These are phyloP conservation scores for Lepilemur septentrionalis DNA, from an alignment of 2,797 vertebrate species.

Conservation along the genomic window DNA sequence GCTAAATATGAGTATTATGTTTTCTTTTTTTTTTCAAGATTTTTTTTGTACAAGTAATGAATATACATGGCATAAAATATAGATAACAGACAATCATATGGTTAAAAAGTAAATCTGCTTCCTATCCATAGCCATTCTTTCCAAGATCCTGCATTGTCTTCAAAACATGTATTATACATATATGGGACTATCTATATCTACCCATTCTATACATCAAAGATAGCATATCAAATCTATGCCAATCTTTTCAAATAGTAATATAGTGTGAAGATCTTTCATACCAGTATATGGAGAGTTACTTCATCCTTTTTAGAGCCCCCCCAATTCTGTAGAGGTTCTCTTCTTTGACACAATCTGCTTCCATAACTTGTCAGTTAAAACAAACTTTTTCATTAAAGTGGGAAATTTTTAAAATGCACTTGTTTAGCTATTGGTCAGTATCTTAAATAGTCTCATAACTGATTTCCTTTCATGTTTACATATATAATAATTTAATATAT, in stretches of 20 bases:
- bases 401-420: not conserved
- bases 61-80: not conserved
- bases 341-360: not conserved
- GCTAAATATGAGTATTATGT: not conserved
- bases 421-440: not conserved
- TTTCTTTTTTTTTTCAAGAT: not conserved
- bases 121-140: not conserved
- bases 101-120: not conserved
- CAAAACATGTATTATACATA: not conserved
- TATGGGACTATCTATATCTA: not conserved
- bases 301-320: not conserved
- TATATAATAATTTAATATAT: not conserved
- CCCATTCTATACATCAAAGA: not conserved
- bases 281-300: not conserved
- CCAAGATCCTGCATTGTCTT: not conserved
- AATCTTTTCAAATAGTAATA: not conserved
- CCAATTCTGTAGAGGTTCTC: not conserved
- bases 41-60: not conserved
- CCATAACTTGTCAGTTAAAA: not conserved
- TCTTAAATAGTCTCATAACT: not conserved
- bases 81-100: not conserved
- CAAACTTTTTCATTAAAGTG: not conserved
- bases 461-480: slow-evolving; percentile 1
- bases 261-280: not conserved
- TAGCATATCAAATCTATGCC: not conserved